Evolutionary conservation across 2,113 vertebrate species (phyloP), one percentile per base, ranked within the genome.

Genomic region (Bolborhynchus lineola): DNA sequence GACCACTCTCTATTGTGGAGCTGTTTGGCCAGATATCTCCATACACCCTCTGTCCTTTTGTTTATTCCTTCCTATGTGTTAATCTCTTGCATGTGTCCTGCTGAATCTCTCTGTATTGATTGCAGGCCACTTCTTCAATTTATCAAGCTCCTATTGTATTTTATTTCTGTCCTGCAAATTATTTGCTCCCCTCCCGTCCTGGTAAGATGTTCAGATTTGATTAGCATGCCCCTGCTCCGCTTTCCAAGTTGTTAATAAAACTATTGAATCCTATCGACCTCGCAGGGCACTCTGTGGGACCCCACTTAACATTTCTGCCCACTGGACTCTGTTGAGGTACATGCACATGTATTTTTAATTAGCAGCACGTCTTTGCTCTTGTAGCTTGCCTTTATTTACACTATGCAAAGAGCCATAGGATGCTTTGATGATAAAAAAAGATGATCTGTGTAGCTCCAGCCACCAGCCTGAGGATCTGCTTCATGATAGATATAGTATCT

Each of bases 61-160:
- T 96, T 97, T 97, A 95, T 97, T 95, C 92, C 86, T 96, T 95
- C 60, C 93, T 96, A 96, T 53, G 84, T 96, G 95, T 93, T 92
- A 81, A 93, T 98, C 91, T 96, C 90, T 93, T 94, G 77, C 90
- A 86, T 97, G 97, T 93, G 93, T 96, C 95, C 96, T 92, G 95
- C 79, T 95, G 94, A 97, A 97, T 96, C 88, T 92, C 82, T 88
- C 76, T 67, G 84, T 95, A 98, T 97, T 97, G 97, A 98, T 97
- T 97, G 71, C 76, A 93, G 53, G 42, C 70, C 88, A 94, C 82
- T 97, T 96, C 91, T 97, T 96, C 94, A 95, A 95, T 97, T 97
- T 97, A 96, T 97, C 96, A 84, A 95, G 62, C 87, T 97, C 15
- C 17, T 26, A 76, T 85, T 95, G 93, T 96, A 93, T 97, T 97